phyloP scores from a whole-genome alignment of 2,888 invertebrate species.

The Ophion ventricosus region DNA sequence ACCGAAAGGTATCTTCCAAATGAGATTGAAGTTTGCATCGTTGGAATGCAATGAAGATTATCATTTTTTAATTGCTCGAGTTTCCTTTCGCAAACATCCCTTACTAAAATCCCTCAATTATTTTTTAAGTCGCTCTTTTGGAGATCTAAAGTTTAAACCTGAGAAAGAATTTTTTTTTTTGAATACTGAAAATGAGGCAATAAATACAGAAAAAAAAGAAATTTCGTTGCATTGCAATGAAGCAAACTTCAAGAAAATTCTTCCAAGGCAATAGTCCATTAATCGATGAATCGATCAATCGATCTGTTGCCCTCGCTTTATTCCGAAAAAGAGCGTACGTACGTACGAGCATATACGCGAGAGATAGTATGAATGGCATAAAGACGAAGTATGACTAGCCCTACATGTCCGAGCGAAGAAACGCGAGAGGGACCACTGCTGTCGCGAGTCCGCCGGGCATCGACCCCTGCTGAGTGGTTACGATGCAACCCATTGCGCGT shows the following conservation, averaged over 20 bases:
- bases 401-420: constrained; percentile 43
- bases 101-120: too few species aligned
- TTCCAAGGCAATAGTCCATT: background rate
- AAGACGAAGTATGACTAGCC: constrained; percentile 72
- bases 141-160: too few species aligned
- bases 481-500: constrained; percentile 54
- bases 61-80: too few species aligned
- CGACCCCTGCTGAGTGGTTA: constrained; percentile 74
- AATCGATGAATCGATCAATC: background rate
- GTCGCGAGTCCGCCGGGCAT: constrained; percentile 73
- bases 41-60: too few species aligned
- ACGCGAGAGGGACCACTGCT: constrained; percentile 61
- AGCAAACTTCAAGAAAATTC: too few species aligned
- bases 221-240: too few species aligned
- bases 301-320: background rate
- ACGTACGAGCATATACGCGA: constrained; percentile 38
- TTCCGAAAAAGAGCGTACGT: background rate
- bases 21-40: too few species aligned
- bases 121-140: too few species aligned
- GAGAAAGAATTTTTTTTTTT: background rate
- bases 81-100: too few species aligned
- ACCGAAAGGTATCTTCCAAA: too few species aligned
- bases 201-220: background rate
- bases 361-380: constrained; percentile 80
- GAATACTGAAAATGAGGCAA: background rate